Conservation (phyloP, 2,888 invertebrate species). For the Oligia fasciuncula region DNA sequence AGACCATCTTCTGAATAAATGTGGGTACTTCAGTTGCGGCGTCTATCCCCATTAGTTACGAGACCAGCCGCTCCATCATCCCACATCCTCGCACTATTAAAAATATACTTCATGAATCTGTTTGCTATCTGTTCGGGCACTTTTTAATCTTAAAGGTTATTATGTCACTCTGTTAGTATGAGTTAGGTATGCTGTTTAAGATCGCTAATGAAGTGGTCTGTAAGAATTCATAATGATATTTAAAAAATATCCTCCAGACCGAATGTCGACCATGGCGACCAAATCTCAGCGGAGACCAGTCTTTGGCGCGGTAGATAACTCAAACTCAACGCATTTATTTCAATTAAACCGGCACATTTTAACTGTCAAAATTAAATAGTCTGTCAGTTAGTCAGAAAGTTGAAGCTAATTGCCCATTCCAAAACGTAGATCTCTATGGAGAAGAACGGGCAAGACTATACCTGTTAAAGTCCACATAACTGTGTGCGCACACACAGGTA, state of each 20-base stretch:
- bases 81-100: constrained; percentile 57
- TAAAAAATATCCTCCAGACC: background rate
- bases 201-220: background rate
- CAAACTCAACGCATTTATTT: too few species aligned
- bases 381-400: too few species aligned
- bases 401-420: too few species aligned
- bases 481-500: background rate
- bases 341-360: too few species aligned
- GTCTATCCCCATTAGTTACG: constrained; percentile 74
- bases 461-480: background rate
- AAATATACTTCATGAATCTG: constrained; percentile 59
- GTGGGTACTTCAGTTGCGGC: constrained; percentile 73
- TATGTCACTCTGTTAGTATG: constrained; percentile 4
- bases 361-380: too few species aligned
- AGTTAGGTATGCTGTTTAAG: background rate
- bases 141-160: constrained; percentile 25
- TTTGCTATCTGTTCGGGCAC: constrained; percentile 5
- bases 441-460: too few species aligned
- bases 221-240: background rate
- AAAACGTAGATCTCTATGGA: too few species aligned
- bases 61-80: constrained; percentile 70
- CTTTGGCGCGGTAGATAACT: background rate
- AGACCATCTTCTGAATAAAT: constrained; percentile 69
- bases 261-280: too few species aligned
- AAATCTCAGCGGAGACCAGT: background rate